Base-by-base conservation (phyloP, 2,797 vertebrate species). In the Parotocinclus haroldoi region DNA sequence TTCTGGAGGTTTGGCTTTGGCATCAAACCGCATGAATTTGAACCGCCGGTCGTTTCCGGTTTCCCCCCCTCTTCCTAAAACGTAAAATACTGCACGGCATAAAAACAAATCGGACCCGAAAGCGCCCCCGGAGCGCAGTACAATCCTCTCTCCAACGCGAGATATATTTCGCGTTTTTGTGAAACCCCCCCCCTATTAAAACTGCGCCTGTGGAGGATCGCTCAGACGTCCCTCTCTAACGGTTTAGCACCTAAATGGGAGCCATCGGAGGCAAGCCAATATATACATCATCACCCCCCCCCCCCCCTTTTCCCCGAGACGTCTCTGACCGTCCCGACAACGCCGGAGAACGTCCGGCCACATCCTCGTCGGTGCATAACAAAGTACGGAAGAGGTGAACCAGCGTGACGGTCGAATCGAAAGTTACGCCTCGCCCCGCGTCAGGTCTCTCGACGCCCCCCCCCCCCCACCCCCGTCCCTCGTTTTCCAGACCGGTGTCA, bases 401-500 rank as follows among this genome's bases (percentile, higher is more conserved):
- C 56, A 45, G 58, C 42, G 50, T 45, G 55, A 49, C 37, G 56
- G 54, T 83, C 78, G 80, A 83, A 62, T 79, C 63, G 72, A 50
- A 9, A 51, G 59, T 74, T 76, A 76, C 8, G 14, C 48, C 5
- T n/a, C 3, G 4, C 78, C 71, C 72, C 56, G 59, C 70, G 46
- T 63, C 19, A 58, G 67, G 77, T 75, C 68, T 76, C 69, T 53
- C 71, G 76, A 78, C 3, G 57, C 65, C n/a, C n/a, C n/a, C n/a
- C n/a, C n/a, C n/a, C n/a, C n/a, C n/a, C n/a, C n/a, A n/a, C n/a
- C n/a, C n/a, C n/a, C n/a, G 78, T 83, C 71, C 82, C 76, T 77
- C 66, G 58, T 69, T 76, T 16, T 73, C n/a, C n/a, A n/a, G n/a
- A n/a, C 78, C 75, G 71, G 66, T 69, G 73, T 84, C 81, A 80